Evolutionary conservation across 2,888 invertebrate species (phyloP).

Genomic region (Syrphus vitripennis): DNA sequence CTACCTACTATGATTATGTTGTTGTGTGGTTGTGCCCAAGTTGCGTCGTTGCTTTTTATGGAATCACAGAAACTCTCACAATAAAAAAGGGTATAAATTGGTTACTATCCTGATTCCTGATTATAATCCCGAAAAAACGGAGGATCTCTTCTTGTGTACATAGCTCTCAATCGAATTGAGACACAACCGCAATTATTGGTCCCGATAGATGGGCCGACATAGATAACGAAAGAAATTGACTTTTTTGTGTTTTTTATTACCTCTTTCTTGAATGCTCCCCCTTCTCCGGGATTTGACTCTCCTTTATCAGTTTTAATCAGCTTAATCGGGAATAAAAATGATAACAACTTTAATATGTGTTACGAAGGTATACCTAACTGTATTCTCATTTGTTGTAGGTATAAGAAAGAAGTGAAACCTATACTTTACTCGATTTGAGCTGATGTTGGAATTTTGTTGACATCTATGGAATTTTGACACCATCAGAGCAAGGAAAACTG

Average conservation of each 20-base stretch:
- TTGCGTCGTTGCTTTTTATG: conserved; percentile 60
- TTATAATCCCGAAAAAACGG: background rate
- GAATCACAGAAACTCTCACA: conserved; percentile 53
- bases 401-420: conserved; percentile 43
- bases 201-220: conserved; percentile 56
- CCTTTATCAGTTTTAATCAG: conserved; percentile 47
- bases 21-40: background rate
- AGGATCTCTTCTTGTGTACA: background rate
- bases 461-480: conserved; percentile 66
- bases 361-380: too few relatives aligned
- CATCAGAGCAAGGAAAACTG: conserved; percentile 5
- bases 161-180: conserved; percentile 59
- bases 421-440: conserved; percentile 61
- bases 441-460: conserved; percentile 67
- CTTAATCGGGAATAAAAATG: conserved; percentile 51
- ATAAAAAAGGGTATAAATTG: conserved; percentile 69
- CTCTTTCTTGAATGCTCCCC: conserved; percentile 51
- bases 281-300: conserved; percentile 28
- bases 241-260: conserved; percentile 38
- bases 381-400: background rate
- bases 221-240: conserved; percentile 68
- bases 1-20: conserved; percentile 14
- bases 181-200: conserved; percentile 71
- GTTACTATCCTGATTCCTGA: conserved; percentile 46
- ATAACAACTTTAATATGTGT: too few relatives aligned